Evolutionary conservation across 2,797 vertebrate genomes (phyloP).

Genomic region (Threskiornis aethiopicus): DNA sequence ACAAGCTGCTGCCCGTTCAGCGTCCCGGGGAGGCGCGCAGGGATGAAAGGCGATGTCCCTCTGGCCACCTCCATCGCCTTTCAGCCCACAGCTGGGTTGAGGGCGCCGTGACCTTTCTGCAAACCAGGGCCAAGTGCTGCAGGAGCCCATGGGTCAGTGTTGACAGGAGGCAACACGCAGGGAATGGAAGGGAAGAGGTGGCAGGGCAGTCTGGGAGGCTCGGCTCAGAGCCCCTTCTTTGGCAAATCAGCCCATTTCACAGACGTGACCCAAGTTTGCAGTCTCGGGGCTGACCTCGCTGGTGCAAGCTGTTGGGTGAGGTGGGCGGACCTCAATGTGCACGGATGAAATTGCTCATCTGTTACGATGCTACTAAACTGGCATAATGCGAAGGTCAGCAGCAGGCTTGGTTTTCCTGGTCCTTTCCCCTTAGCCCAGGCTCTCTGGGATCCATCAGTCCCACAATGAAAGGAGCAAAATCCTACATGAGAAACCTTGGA

Average conservation of each 20-base stretch:
- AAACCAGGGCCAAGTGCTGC: not conserved
- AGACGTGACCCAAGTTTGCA: not conserved
- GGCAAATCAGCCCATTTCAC: not conserved
- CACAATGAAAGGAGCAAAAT: not conserved
- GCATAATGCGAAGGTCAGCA: rapidly evolving
- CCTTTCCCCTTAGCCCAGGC: not conserved
- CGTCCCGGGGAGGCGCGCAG: rapidly evolving
- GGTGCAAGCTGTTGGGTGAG: not conserved
- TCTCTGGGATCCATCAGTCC: not conserved
- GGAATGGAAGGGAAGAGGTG: not conserved
- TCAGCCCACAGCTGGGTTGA: not conserved
- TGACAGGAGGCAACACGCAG: not conserved
- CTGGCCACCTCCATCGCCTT: not conserved
- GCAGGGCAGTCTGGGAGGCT: not conserved
- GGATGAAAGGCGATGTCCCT: not conserved
- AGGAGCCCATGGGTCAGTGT: not conserved
- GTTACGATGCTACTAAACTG: rapidly evolving
- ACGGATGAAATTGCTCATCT: not conserved
- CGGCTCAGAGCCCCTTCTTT: not conserved
- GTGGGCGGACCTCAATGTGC: rapidly evolving
- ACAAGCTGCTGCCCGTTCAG: not conserved
- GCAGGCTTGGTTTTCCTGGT: not conserved
- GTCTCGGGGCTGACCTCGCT: not conserved
- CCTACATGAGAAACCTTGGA: not conserved
- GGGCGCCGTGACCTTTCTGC: not conserved